These are phyloP conservation scores for Girardinichthys multiradiatus DNA, from an alignment of 2,113 vertebrate species.

Conservation along the genomic window DNA sequence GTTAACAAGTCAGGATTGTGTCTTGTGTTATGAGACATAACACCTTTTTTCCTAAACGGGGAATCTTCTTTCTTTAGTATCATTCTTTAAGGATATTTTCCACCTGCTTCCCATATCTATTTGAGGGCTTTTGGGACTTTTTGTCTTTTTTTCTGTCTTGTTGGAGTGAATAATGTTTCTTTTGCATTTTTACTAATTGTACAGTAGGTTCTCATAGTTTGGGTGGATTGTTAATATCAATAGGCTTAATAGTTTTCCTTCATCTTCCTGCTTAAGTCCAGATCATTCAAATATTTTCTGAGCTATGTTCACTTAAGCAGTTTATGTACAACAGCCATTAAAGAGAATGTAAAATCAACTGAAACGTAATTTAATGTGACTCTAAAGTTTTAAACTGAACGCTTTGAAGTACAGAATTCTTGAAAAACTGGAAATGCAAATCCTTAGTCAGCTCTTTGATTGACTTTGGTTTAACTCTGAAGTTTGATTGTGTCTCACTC, in stretches of 20 bases:
- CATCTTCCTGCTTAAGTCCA: background rate
- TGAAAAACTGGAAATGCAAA: background rate
- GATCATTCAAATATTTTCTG: constrained; percentile 7
- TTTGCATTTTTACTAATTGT: background rate
- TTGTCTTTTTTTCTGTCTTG: background rate
- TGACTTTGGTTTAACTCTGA: background rate
- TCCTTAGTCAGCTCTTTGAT: background rate
- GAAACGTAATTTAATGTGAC: background rate
- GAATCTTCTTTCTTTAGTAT: background rate
- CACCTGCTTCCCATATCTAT: background rate
- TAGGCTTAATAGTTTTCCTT: constrained; percentile 8
- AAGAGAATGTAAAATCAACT: background rate
- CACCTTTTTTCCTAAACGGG: background rate
- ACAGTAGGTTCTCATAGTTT: constrained; percentile 6
- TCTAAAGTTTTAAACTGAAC: background rate
- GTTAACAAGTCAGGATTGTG: background rate
- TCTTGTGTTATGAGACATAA: background rate
- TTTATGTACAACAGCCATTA: background rate
- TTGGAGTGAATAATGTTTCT: constrained; percentile 20
- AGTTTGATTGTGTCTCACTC: background rate
- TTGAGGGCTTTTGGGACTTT: background rate
- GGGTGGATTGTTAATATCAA: constrained; percentile 12
- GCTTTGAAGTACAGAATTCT: background rate
- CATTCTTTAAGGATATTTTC: background rate
- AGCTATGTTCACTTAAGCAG: too few relatives aligned